A percentile compares a stretch with the other conserved stretches of the same genome.
Conservation (phyloP, 92 coral and sea anemone genomes). For the Phymanthus crucifer region DNA sequence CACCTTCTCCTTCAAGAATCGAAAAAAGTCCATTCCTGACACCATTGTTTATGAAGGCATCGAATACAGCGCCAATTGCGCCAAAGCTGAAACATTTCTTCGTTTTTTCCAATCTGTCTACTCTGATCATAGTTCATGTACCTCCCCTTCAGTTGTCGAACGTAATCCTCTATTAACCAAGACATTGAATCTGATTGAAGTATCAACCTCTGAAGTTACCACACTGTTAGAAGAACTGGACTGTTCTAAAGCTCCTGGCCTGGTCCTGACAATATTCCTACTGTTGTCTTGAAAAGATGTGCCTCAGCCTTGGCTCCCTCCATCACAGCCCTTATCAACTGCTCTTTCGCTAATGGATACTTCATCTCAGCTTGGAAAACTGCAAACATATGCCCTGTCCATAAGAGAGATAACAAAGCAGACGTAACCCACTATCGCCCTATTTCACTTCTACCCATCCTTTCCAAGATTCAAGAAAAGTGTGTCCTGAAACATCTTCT, state of each 20-base stretch:
- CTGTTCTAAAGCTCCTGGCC: slow-evolving; percentile 54
- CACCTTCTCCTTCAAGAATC: no score
- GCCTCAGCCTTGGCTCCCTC: slow-evolving; percentile 51
- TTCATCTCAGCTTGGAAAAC: slow-evolving; percentile 44
- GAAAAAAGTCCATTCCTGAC: no score
- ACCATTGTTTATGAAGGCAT: no score
- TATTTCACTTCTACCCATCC: slow-evolving; percentile 54
- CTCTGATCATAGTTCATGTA: no score
- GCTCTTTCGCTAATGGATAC: slow-evolving; percentile 31
- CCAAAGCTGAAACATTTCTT: no score
- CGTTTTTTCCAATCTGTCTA: no score
- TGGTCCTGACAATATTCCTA: slow-evolving; percentile 60
- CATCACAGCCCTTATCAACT: slow-evolving; percentile 43
- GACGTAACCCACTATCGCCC: slow-evolving; percentile 54
- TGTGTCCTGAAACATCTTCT: slow-evolving; percentile 46
- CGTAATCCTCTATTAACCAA: no score
- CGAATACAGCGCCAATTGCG: no score
- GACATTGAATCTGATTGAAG: slow-evolving; percentile 37
- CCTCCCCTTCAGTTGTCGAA: no score
- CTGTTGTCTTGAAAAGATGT: slow-evolving; percentile 40
- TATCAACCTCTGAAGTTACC: slow-evolving; percentile 42
- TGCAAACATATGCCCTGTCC: slow-evolving; percentile 54
- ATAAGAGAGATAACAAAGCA: slow-evolving; percentile 38
- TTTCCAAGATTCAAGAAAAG: slow-evolving; percentile 58
- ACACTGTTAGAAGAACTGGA: slow-evolving; percentile 33